These are phyloP conservation scores for Eristalis pertinax DNA, from an alignment of 2,888 invertebrate species.

Conservation along the genomic window DNA sequence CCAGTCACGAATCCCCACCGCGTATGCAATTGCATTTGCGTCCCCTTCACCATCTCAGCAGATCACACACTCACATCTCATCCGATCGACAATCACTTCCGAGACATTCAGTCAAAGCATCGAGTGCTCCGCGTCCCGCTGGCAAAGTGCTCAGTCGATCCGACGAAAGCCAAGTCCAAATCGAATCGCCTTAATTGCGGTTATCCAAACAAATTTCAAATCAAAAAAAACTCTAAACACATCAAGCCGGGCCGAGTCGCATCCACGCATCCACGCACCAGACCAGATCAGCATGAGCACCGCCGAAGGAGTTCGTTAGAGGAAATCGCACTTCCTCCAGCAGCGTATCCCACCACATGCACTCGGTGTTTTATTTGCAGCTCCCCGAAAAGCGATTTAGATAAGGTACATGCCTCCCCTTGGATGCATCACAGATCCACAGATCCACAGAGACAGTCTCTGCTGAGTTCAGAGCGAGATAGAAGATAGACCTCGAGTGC, in stretches of 20 bases:
- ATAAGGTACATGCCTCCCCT: conserved; percentile 38
- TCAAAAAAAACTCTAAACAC: conserved; percentile 47
- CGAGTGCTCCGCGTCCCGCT: conserved; percentile 7
- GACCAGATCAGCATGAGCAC: conserved; percentile 47
- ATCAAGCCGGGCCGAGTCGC: conserved; percentile 37
- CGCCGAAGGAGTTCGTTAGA: conserved; percentile 40
- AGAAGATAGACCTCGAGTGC: conserved; percentile 5
- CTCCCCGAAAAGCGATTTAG: conserved; percentile 48
- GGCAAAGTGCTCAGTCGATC: conserved; percentile 14
- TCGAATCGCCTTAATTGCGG: conserved; percentile 64
- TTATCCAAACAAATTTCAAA: conserved; percentile 65
- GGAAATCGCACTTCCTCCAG: conserved; percentile 71
- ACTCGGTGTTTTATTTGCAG: conserved; percentile 46
- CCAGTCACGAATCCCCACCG: conserved; percentile 10
- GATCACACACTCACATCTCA: conserved; percentile 24
- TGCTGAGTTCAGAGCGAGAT: not conserved
- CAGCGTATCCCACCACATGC: conserved; percentile 37
- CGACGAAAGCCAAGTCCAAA: conserved; percentile 37
- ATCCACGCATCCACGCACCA: conserved; percentile 52
- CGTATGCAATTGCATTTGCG: conserved; percentile 39
- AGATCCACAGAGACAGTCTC: not conserved
- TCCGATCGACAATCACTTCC: conserved; percentile 2
- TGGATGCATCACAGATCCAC: no score
- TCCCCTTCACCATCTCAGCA: conserved; percentile 45
- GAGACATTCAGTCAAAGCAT: conserved; percentile 43